These are phyloP conservation scores for Melieria crassipennis DNA, from an alignment of 2,888 invertebrate genomes.

Conservation along the genomic window DNA sequence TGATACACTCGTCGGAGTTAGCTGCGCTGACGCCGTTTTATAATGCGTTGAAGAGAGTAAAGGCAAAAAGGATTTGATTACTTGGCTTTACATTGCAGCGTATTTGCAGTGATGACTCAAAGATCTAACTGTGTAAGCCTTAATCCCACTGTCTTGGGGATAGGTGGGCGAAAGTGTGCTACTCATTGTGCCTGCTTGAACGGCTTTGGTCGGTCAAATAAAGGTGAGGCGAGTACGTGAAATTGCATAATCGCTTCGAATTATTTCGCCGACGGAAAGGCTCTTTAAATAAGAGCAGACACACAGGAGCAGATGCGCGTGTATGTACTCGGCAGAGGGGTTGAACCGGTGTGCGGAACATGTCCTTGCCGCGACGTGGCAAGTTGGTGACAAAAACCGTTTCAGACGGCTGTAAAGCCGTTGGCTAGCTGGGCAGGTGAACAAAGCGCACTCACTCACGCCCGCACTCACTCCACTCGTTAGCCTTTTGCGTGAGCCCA, in stretches of 20 bases:
- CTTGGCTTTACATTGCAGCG: constrained; percentile 3
- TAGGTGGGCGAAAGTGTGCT: neutral
- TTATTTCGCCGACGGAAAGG: constrained; percentile 32
- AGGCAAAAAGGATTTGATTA: constrained; percentile 22
- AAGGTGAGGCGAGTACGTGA: constrained; percentile 29
- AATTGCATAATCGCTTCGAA: constrained; percentile 40
- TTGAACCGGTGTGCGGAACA: too few relatives aligned
- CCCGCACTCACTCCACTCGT: constrained; percentile 3
- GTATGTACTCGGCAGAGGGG: too few relatives aligned
- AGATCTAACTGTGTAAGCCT: neutral
- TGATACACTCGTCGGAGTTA: too few relatives aligned
- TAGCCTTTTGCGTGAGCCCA: too few relatives aligned
- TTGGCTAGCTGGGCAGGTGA: too few relatives aligned
- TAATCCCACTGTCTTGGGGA: neutral
- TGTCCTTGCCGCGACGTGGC: too few relatives aligned
- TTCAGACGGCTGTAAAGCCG: too few relatives aligned
- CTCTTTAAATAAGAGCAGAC: neutral
- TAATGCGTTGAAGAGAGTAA: neutral
- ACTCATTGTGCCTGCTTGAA: neutral
- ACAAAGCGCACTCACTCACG: constrained; percentile 11
- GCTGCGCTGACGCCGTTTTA: too few relatives aligned
- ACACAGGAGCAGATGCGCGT: neutral
- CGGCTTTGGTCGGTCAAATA: constrained; percentile 1
- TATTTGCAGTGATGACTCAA: neutral
- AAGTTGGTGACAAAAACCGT: too few relatives aligned